These are phyloP conservation scores for Pocillopora grandis DNA, from an alignment of 92 coral and sea anemone genomes.

Conservation along the genomic window DNA sequence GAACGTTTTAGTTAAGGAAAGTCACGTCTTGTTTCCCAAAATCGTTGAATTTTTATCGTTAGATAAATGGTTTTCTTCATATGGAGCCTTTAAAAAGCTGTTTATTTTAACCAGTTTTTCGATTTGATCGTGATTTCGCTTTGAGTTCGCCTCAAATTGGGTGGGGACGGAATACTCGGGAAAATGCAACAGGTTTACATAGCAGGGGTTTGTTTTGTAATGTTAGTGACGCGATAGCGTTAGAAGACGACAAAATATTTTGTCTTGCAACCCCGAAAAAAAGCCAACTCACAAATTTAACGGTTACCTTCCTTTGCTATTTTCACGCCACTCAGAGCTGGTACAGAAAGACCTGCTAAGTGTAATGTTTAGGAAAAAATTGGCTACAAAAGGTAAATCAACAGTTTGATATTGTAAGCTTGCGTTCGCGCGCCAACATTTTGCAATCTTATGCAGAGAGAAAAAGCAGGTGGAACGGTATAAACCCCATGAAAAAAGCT, in stretches of 20 bases:
- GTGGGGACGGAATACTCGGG: background rate
- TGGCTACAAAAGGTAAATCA: conserved; percentile 3
- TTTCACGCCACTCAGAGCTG: background rate
- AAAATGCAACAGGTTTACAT: conserved; percentile 25
- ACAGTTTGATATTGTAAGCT: conserved; percentile 1
- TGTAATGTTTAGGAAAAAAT: background rate
- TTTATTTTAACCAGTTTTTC: background rate
- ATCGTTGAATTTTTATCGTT: background rate
- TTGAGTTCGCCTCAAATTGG: background rate
- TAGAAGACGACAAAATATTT: conserved; percentile 18
- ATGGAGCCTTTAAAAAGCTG: background rate
- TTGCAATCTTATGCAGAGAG: conserved; percentile 7
- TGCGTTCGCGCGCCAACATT: conserved; percentile 15
- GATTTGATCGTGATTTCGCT: too few species aligned
- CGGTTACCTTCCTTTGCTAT: background rate
- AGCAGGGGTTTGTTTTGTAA: conserved; percentile 4
- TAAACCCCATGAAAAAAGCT: conserved; percentile 22
- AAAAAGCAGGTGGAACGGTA: conserved; percentile 9
- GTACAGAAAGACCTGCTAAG: background rate
- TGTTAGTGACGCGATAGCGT: conserved; percentile 3
- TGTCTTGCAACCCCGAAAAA: background rate
- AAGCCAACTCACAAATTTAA: background rate
- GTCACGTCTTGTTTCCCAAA: background rate
- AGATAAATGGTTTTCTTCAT: background rate
- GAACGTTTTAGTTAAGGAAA: background rate